These are phyloP conservation scores for Mactromeris polynyma DNA, from an alignment of 2,888 invertebrate species.

Conservation along the genomic window DNA sequence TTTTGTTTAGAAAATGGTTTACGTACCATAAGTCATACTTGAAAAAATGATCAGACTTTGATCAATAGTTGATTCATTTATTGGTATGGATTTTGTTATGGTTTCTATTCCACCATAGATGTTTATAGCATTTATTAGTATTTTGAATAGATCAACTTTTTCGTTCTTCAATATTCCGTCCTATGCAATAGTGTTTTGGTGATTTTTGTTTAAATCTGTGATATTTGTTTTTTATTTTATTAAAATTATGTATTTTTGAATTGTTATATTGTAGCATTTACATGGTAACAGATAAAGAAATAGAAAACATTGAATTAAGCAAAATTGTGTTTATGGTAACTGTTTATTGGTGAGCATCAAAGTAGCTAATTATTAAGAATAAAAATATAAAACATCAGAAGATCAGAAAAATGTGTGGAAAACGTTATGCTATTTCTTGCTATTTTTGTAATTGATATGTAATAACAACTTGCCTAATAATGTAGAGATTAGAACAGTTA, in stretches of 20 bases:
- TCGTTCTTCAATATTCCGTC: background rate
- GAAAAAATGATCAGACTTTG: too few relatives aligned
- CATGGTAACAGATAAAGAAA: too few relatives aligned
- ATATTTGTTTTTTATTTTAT: background rate
- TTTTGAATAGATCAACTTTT: background rate
- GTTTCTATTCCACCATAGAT: background rate
- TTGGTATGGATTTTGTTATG: background rate
- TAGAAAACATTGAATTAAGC: too few relatives aligned
- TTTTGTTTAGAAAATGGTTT: too few relatives aligned
- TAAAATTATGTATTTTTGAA: background rate
- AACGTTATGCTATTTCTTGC: background rate
- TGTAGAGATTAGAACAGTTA: background rate
- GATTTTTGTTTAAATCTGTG: background rate
- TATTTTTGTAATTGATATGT: background rate
- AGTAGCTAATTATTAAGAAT: too few relatives aligned
- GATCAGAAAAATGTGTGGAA: too few relatives aligned
- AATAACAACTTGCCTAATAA: background rate
- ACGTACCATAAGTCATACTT: too few relatives aligned
- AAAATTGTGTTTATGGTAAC: too few relatives aligned
- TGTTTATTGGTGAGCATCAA: too few relatives aligned
- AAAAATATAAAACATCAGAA: too few relatives aligned
- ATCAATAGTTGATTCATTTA: background rate
- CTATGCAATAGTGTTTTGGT: background rate
- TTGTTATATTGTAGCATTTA: background rate
- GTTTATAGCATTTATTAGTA: background rate